Conservation (phyloP, 2,888 invertebrate genomes). For the Zelleria hepariella region DNA sequence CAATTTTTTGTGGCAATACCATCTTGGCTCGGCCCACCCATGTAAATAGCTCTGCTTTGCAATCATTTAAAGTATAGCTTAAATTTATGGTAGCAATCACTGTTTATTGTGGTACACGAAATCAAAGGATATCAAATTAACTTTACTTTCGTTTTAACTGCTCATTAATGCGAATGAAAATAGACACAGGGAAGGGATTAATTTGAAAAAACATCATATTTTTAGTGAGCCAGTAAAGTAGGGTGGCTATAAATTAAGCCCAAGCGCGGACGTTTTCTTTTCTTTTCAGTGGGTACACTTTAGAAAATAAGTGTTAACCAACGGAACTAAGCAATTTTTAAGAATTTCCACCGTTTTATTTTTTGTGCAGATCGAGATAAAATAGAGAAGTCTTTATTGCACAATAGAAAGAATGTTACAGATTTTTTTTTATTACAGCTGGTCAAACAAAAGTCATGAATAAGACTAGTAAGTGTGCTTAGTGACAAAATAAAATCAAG, state of each 20-base stretch:
- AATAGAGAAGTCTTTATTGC: too few species aligned
- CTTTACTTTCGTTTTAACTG: background rate
- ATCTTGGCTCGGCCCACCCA: background rate
- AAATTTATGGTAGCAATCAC: background rate
- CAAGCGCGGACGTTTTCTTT: conserved; percentile 37
- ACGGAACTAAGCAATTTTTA: too few species aligned
- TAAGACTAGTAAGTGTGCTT: too few species aligned
- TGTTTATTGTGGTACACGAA: background rate
- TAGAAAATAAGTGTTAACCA: too few species aligned
- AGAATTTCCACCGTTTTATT: too few species aligned
- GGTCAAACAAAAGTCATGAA: too few species aligned
- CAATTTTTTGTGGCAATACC: background rate
- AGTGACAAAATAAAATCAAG: too few species aligned
- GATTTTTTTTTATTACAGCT: too few species aligned
- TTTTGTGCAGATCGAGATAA: too few species aligned
- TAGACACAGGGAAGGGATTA: conserved; percentile 21
- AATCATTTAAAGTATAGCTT: background rate
- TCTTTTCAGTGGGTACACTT: conserved; percentile 50
- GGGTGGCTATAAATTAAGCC: conserved; percentile 51
- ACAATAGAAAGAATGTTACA: too few species aligned
- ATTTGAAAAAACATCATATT: conserved; percentile 31
- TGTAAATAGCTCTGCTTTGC: background rate
- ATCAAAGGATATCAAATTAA: background rate
- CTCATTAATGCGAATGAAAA: background rate
- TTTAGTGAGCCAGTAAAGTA: conserved; percentile 40